Conservation (phyloP, 2,888 invertebrate genomes). For the Acheta domesticus region DNA sequence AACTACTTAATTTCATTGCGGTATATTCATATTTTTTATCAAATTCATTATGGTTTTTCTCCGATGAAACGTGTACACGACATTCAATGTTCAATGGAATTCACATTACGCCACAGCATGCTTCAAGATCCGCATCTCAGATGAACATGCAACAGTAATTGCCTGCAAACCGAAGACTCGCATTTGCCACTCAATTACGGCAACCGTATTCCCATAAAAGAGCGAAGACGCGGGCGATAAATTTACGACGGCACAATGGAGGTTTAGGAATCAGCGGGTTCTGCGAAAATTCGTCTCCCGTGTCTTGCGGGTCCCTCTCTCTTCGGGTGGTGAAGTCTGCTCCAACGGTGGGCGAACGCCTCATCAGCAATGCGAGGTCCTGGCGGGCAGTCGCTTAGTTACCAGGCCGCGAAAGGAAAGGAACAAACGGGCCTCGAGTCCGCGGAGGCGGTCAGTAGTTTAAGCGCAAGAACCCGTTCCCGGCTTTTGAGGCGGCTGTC, state of each 20-base stretch:
- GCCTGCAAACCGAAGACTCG: neutral
- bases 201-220: neutral
- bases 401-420: neutral
- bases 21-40: too few species aligned
- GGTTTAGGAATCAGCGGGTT: neutral
- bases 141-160: neutral
- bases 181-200: neutral
- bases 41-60: too few species aligned
- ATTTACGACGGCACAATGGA: neutral
- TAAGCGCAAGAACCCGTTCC: neutral
- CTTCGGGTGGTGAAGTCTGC: neutral
- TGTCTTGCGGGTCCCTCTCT: neutral
- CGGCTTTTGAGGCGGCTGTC: neutral
- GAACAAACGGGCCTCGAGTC: neutral
- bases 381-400: neutral
- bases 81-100: too few species aligned
- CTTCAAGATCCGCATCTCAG: too few species aligned
- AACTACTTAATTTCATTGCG: too few species aligned
- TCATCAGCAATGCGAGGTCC: neutral
- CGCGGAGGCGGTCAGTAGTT: slow-evolving; percentile 4
- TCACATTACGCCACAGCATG: too few species aligned
- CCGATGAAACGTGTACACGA: too few species aligned
- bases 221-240: neutral
- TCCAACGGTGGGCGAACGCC: neutral
- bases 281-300: neutral